phyloP scores from a whole-genome alignment of 2,797 vertebrate genomes.

The Alca torda region DNA sequence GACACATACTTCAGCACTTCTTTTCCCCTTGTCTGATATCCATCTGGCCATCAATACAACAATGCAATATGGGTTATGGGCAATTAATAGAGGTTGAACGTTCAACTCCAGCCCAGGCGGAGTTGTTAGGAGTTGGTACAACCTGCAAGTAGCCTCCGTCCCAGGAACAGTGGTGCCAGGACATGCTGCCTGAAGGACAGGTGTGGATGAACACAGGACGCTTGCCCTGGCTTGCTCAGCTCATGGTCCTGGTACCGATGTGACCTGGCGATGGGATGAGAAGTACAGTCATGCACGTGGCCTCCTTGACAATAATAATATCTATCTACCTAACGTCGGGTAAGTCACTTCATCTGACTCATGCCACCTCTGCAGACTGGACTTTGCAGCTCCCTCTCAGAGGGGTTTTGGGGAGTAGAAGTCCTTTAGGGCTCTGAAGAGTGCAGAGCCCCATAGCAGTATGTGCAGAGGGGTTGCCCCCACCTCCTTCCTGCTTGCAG shows the following conservation, averaged over 20 bases:
- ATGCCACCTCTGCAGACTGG: accelerated
- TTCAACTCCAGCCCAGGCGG: background rate
- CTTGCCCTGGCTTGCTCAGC: background rate
- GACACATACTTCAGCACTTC: background rate
- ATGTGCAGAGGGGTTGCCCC: background rate
- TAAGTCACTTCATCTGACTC: background rate
- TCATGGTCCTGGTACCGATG: background rate
- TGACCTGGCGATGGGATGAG: background rate
- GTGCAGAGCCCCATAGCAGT: accelerated
- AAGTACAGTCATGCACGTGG: accelerated
- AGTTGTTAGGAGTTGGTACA: background rate
- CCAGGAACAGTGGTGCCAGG: background rate
- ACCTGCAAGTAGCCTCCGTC: background rate
- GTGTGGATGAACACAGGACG: background rate
- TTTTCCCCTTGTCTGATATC: background rate
- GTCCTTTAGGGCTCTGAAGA: background rate
- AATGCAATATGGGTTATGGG: background rate
- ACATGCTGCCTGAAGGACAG: background rate
- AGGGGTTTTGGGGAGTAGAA: background rate
- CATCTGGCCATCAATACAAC: background rate
- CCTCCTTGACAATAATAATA: background rate
- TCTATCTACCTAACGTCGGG: background rate
- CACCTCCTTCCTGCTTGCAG: background rate
- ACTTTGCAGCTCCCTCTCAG: background rate
- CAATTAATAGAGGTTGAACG: background rate